Evolutionary conservation across 2,797 vertebrate genomes (phyloP).

Genomic region (Chloroceryle amazona): DNA sequence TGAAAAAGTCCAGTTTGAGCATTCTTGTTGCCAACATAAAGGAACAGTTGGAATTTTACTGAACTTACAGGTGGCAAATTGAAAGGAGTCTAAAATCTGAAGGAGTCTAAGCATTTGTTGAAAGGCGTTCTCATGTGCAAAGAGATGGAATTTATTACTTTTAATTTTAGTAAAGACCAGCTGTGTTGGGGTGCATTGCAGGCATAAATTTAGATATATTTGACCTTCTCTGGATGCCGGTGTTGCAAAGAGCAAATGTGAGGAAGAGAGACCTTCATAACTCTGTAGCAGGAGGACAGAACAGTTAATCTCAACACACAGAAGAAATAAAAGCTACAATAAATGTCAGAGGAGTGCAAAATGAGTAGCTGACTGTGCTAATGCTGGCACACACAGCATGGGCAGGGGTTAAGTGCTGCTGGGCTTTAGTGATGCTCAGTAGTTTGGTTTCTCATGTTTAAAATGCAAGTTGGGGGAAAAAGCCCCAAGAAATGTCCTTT

Average conservation of each 20-base stretch:
- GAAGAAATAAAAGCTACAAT: background rate
- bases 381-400: background rate
- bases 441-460: background rate
- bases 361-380: background rate
- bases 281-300: background rate
- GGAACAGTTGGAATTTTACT: background rate
- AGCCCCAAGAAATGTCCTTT: background rate
- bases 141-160: background rate
- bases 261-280: background rate
- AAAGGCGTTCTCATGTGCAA: background rate
- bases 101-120: background rate
- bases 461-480: background rate
- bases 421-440: background rate
- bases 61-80: background rate
- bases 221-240: background rate
- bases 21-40: background rate
- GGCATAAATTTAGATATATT: background rate
- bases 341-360: background rate
- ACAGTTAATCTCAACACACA: background rate
- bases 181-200: rapidly evolving
- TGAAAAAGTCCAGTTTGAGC: background rate
- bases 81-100: background rate
- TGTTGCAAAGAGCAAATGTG: background rate
- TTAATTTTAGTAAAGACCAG: background rate
- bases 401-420: background rate